Evolutionary conservation across 2,797 vertebrate species (phyloP).

Genomic region (Danionella dracula): DNA sequence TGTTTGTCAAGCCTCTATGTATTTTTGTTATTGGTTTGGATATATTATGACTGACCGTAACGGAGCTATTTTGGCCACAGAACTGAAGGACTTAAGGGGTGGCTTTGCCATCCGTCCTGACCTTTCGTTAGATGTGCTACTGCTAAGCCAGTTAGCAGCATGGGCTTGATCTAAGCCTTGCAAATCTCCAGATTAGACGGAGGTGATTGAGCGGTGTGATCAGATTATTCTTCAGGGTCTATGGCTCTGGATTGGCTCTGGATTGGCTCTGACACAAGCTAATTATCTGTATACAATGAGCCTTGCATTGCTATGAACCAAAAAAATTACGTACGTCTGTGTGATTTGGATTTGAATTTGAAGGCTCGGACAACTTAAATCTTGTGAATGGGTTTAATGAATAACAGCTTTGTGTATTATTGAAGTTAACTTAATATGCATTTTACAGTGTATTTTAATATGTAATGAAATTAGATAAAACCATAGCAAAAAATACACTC

Average conservation of each 20-base stretch:
- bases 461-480: no score
- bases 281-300: conserved; percentile 28
- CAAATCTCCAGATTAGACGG: conserved; percentile 43
- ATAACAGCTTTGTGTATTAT: no score
- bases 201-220: conserved; percentile 29
- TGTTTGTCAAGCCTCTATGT: background rate
- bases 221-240: conserved; percentile 39
- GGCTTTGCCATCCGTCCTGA: background rate
- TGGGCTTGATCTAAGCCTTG: conserved; percentile 15
- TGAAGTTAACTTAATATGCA: no score
- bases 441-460: no score
- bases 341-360: background rate
- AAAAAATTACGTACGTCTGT: background rate
- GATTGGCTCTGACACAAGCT: conserved; percentile 27
- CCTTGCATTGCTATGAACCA: background rate
- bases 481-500: no score
- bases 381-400: no score
- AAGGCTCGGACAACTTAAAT: no score
- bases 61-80: background rate
- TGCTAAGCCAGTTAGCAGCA: conserved; percentile 34
- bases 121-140: conserved; percentile 14
- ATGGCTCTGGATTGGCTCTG: conserved; percentile 24
- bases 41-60: background rate
- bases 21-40: background rate
- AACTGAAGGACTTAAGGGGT: background rate